Evolutionary conservation across 2,888 invertebrate genomes (phyloP).

Genomic region (Corbicula japonica): DNA sequence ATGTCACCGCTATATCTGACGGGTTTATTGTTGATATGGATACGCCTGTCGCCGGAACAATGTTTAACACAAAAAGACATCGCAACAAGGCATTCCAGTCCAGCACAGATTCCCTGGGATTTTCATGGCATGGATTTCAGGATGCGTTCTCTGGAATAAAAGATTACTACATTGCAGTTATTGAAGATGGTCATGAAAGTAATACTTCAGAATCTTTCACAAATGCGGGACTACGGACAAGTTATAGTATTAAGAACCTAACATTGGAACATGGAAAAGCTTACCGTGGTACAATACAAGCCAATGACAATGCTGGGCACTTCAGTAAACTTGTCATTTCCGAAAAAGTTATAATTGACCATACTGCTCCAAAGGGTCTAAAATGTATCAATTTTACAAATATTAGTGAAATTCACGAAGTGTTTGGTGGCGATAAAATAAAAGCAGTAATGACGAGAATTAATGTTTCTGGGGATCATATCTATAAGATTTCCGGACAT

Average conservation of each 20-base stretch:
- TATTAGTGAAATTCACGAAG: too few relatives aligned
- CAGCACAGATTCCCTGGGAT: slow-evolving; percentile 12
- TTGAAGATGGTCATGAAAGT: neutral
- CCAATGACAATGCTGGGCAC: slow-evolving; percentile 66
- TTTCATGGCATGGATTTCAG: slow-evolving; percentile 62
- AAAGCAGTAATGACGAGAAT: too few relatives aligned
- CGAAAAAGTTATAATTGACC: slow-evolving; percentile 49
- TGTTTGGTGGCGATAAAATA: too few relatives aligned
- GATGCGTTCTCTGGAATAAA: slow-evolving; percentile 60
- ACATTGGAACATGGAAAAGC: slow-evolving; percentile 35
- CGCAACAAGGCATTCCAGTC: slow-evolving; percentile 29
- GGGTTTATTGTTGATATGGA: slow-evolving; percentile 61
- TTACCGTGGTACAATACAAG: slow-evolving; percentile 59
- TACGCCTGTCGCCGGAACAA: slow-evolving; percentile 53
- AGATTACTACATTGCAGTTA: slow-evolving; percentile 50
- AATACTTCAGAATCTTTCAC: slow-evolving; percentile 24
- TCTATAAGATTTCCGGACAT: too few relatives aligned
- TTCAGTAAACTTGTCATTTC: slow-evolving; percentile 49
- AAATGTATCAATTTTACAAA: too few relatives aligned
- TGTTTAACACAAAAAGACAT: slow-evolving; percentile 55
- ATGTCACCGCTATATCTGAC: slow-evolving; percentile 54
- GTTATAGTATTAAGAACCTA: slow-evolving; percentile 14
- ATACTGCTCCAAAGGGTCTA: slow-evolving; percentile 64
- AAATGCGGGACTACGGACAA: slow-evolving; percentile 45
- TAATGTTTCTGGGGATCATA: too few relatives aligned